A percentile compares a stretch with the other conserved stretches of the same genome.
Evolutionary conservation across 2,888 invertebrate species (phyloP).

Genomic region (Latheticus oryzae): DNA sequence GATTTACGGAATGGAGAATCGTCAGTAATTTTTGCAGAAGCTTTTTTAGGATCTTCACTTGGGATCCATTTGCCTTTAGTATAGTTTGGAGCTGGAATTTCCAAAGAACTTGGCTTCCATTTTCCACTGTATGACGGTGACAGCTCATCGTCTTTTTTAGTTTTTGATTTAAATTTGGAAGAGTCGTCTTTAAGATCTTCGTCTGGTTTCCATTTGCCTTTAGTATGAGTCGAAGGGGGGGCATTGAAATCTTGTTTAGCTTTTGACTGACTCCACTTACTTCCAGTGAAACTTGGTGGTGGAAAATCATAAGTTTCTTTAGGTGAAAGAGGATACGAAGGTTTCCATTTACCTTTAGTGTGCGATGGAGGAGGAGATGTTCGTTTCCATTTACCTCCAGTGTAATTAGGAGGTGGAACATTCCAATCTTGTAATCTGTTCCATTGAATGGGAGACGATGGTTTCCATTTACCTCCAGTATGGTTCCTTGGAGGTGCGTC

Average conservation of each 20-base stretch:
- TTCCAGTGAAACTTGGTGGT: slow-evolving; percentile 65
- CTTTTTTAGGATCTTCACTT: slow-evolving; percentile 34
- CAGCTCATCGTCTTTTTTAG: slow-evolving; percentile 57
- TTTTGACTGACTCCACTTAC: slow-evolving; percentile 70
- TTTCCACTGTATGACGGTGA: slow-evolving; percentile 70
- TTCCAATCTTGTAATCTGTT: slow-evolving; percentile 68
- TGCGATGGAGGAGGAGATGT: slow-evolving; percentile 61
- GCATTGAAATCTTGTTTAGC: slow-evolving; percentile 34
- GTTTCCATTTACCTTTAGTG: slow-evolving; percentile 76
- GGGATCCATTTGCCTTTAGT: slow-evolving; percentile 86
- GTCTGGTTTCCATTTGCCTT: slow-evolving; percentile 71
- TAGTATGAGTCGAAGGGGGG: slow-evolving; percentile 66
- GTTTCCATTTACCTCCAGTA: slow-evolving; percentile 83
- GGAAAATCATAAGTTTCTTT: slow-evolving; percentile 33
- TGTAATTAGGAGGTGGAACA: slow-evolving; percentile 68
- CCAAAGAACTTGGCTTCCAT: slow-evolving; percentile 67
- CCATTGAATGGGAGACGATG: slow-evolving; percentile 66
- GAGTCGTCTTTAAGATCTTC: slow-evolving; percentile 59
- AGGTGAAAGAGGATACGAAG: slow-evolving; percentile 51
- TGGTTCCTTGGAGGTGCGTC: slow-evolving; percentile 69
- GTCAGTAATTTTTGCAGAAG: slow-evolving; percentile 45
- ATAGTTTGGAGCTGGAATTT: slow-evolving; percentile 74
- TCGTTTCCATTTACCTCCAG: slow-evolving; percentile 74
- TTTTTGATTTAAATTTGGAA: neutral
- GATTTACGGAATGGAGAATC: slow-evolving; percentile 61